Evolutionary conservation across 2,797 vertebrate genomes (phyloP).

Genomic region (Ataeniobius toweri): DNA sequence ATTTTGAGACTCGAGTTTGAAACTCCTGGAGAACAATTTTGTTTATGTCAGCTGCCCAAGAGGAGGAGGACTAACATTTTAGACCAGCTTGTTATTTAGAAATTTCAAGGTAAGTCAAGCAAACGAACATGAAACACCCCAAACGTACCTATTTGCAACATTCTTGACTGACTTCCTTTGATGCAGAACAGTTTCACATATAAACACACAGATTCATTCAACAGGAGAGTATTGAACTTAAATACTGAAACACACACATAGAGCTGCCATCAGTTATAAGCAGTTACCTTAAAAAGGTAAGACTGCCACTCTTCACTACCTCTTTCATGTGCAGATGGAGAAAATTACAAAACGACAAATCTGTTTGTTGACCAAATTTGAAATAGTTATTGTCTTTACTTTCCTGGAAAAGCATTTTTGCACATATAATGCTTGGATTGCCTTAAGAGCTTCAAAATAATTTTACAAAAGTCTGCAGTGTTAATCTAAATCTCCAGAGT

Average conservation of each 20-base stretch:
- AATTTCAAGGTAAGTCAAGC: conserved; percentile 28
- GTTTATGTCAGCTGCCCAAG: conserved; percentile 29
- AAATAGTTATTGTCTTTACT: neutral
- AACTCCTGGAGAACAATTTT: conserved; percentile 30
- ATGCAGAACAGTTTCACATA: conserved; percentile 27
- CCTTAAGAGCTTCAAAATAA: neutral
- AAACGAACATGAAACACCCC: conserved; percentile 19
- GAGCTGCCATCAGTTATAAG: conserved; percentile 70
- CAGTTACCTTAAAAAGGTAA: conserved; percentile 35
- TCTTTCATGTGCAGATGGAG: conserved; percentile 9
- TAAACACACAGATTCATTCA: conserved; percentile 51
- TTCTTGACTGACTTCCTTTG: conserved; percentile 24
- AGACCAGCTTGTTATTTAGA: conserved; percentile 25
- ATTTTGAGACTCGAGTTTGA: conserved; percentile 50
- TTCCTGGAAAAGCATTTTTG: neutral
- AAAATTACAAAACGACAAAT: neutral
- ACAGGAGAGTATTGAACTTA: conserved; percentile 26
- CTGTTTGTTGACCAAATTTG: conserved; percentile 8
- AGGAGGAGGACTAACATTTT: conserved; percentile 23
- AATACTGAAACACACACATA: conserved; percentile 68
- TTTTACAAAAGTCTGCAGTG: neutral
- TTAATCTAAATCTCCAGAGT: neutral
- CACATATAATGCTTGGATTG: neutral
- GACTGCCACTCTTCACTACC: conserved; percentile 43
- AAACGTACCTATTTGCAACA: conserved; percentile 34